Evolutionary conservation across 2,113 vertebrate species (phyloP).

Genomic region (Amphiprion ocellaris): DNA sequence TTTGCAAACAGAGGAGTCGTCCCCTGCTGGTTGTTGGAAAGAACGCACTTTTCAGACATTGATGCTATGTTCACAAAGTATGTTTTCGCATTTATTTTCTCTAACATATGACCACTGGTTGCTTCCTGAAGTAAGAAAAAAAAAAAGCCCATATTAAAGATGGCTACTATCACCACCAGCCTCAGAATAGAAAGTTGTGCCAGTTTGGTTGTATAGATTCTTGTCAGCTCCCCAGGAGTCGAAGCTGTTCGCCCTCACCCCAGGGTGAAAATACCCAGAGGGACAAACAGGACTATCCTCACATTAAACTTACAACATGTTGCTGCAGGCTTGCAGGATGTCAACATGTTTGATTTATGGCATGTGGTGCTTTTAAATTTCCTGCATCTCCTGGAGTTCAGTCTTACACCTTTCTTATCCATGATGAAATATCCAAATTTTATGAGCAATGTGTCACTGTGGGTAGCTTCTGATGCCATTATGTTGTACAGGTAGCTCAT

Average conservation of each 20-base stretch:
- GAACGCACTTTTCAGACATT: no score
- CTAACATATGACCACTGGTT: no score
- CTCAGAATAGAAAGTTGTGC: background rate
- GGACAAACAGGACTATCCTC: background rate
- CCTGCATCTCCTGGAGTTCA: background rate
- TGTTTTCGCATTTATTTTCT: no score
- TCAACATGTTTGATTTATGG: background rate
- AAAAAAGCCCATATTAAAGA: background rate
- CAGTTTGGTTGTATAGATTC: background rate
- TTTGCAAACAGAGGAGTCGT: no score
- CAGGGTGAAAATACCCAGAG: background rate
- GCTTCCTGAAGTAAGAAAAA: background rate
- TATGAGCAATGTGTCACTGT: no score
- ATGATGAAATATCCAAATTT: no score
- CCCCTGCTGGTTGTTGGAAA: no score
- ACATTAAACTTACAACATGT: background rate
- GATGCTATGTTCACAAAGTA: no score
- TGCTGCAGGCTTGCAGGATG: background rate
- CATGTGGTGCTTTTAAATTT: background rate
- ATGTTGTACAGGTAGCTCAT: no score
- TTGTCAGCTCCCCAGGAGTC: background rate
- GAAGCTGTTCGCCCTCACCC: background rate
- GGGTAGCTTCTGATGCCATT: no score
- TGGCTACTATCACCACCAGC: background rate
- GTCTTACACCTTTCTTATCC: no score